Evolutionary conservation across 2,113 vertebrate species (phyloP), one percentile per base, ranked within the genome.

Genomic region (Pterocles gutturalis): DNA sequence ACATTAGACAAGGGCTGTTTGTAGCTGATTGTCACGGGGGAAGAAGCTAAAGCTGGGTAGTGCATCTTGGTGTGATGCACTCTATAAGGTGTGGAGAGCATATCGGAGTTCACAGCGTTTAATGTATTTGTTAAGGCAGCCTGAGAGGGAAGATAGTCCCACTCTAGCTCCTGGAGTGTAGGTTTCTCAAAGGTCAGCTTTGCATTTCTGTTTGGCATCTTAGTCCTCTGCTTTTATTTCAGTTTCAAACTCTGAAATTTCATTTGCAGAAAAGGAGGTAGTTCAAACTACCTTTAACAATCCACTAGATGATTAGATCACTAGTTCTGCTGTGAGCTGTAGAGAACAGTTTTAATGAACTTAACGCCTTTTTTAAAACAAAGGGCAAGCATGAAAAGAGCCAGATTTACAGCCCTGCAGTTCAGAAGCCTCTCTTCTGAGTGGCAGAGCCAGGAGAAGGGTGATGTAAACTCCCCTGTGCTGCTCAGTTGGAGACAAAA

Each of bases 31-130:
- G 29, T 28, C 65, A 31, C 17, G 29, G 36, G 34, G 25, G 45
- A 67, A 24, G 48, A 34, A 62, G 19, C 34, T 57, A 48, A 58
- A 72, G 31, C 54, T 41, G 18, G 10, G 10, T 51, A 10, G 4
- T 3, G 5, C 3, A 2, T 29, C 45, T 76, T 6, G 1, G 57
- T 2, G 1, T 60, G n/a, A 24, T 18, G 36, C 15, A 9, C 0
- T 2, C 18, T 31, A 1, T 45, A 11, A 13, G 0, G 5, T 26
- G 17, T 20, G 34, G 18, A 13, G 49, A 43, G 28, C 4, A 7
- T 43, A 17, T 43, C 18, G 4, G 77, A 48, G 55, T 54, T 58
- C 17, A 10, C 22, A 21, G 60, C 10, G 13, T 58, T 43, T 31
- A 36, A 21, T 58, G 31, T 18, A 3, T 54, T 34, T 80, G 17